These are phyloP conservation scores for Adelosebastes latens DNA, from an alignment of 2,797 vertebrate genomes.

Conservation along the genomic window DNA sequence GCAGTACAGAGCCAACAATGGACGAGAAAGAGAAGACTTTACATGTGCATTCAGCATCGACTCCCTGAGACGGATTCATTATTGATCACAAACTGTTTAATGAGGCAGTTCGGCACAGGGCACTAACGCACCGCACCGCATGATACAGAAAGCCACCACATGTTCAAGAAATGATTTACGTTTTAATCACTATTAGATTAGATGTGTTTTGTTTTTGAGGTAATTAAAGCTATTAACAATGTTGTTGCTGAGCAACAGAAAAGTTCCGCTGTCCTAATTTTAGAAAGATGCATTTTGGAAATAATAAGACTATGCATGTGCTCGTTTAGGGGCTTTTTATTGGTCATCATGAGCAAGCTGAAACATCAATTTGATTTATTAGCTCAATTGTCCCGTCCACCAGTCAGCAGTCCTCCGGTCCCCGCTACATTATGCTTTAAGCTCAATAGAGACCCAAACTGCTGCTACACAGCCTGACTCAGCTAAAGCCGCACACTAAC, in stretches of 20 bases:
- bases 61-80: neutral
- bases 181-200: neutral
- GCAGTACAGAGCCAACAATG: constrained; percentile 2
- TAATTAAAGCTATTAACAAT: neutral
- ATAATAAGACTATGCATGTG: neutral
- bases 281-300: neutral
- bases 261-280: neutral
- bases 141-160: neutral
- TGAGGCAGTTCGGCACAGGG: neutral
- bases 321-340: neutral
- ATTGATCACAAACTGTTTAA: neutral
- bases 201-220: neutral
- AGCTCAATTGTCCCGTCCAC: constrained; percentile 29
- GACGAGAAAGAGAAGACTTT: neutral
- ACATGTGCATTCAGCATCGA: neutral
- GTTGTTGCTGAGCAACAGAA: constrained; percentile 8
- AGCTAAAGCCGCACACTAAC: constrained; percentile 37
- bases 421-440: constrained; percentile 42
- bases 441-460: constrained; percentile 22
- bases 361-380: constrained; percentile 68
- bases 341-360: constrained; percentile 48
- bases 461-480: constrained; percentile 49
- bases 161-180: neutral
- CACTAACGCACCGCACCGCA: neutral
- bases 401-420: constrained; percentile 49